phyloP scores from a whole-genome alignment of 2,888 invertebrate genomes.

The Dasysyrphus albostriatus region DNA sequence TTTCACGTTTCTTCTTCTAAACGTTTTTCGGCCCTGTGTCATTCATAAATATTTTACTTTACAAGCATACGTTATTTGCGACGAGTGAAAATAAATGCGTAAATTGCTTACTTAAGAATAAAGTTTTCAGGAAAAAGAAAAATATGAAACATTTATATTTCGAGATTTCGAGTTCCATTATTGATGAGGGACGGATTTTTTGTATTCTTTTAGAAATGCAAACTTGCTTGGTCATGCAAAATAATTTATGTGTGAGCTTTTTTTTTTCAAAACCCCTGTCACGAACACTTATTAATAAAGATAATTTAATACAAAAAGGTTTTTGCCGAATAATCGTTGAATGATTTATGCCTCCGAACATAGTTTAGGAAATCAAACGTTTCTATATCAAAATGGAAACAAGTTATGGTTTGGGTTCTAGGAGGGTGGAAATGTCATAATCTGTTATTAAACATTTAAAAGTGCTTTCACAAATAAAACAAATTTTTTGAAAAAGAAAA shows the following conservation, averaged over 20 bases:
- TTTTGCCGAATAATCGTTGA: not conserved
- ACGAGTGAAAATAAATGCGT: too few relatives aligned
- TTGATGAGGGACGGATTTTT: not conserved
- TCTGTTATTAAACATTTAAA: too few relatives aligned
- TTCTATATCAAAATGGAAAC: not conserved
- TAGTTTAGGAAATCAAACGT: not conserved
- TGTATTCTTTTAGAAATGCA: not conserved
- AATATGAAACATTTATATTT: not conserved
- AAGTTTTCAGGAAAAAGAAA: not conserved
- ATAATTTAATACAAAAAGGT: not conserved
- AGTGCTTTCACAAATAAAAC: too few relatives aligned
- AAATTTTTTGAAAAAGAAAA: too few relatives aligned
- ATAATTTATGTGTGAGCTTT: not conserved
- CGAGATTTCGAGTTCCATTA: not conserved
- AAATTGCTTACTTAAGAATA: too few relatives aligned
- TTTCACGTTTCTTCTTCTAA: too few relatives aligned
- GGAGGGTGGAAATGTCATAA: not conserved
- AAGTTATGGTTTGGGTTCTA: not conserved
- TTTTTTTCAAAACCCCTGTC: not conserved
- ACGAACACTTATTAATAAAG: not conserved
- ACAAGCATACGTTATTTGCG: too few relatives aligned
- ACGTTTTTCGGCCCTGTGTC: too few relatives aligned
- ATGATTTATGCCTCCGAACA: not conserved
- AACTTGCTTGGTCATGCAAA: not conserved
- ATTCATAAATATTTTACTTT: too few relatives aligned